Evolutionary conservation across 2,797 vertebrate species (phyloP).

Genomic region (Xyrichtys novacula): DNA sequence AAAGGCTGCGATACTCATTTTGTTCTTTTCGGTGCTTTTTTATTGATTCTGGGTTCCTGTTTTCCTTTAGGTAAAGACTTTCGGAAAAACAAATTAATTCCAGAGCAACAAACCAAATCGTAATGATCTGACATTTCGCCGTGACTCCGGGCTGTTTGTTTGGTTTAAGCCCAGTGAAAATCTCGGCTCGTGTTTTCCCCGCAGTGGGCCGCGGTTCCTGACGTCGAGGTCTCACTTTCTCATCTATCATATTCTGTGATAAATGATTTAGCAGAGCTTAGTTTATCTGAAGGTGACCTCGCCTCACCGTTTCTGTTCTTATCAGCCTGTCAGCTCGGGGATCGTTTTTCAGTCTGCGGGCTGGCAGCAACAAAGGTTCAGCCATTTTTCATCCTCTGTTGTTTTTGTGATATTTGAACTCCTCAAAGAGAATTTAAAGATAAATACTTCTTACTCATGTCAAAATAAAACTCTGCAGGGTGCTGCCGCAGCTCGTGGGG

Average conservation of each 20-base stretch:
- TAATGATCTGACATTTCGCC: slow-evolving; percentile 3
- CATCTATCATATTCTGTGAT: slow-evolving; percentile 52
- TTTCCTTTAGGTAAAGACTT: slow-evolving; percentile 5
- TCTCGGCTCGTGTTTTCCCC: slow-evolving; percentile 32
- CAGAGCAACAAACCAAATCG: slow-evolving; percentile 6
- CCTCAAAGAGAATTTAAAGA: slow-evolving; percentile 23
- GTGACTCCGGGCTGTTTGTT: slow-evolving; percentile 18
- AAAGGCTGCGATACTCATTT: background rate
- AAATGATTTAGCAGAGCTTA: slow-evolving; percentile 54
- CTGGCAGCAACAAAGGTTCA: slow-evolving; percentile 26
- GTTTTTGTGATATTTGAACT: slow-evolving; percentile 1
- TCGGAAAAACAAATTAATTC: slow-evolving; percentile 1
- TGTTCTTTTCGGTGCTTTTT: background rate
- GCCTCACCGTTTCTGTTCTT: slow-evolving; percentile 39
- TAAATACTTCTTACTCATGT: slow-evolving; percentile 2
- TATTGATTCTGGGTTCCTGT: background rate
- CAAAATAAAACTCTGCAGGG: background rate
- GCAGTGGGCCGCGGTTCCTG: slow-evolving; percentile 11
- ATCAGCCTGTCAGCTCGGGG: slow-evolving; percentile 47
- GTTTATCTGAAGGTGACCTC: slow-evolving; percentile 68
- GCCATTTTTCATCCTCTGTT: slow-evolving; percentile 4
- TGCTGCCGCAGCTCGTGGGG: background rate
- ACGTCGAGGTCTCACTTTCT: slow-evolving; percentile 27
- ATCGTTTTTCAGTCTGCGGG: slow-evolving; percentile 48
- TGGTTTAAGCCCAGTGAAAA: slow-evolving; percentile 8